Evolutionary conservation across 2,113 vertebrate species (phyloP), one percentile per base, ranked within the genome.

Genomic region (Meriones unguiculatus): DNA sequence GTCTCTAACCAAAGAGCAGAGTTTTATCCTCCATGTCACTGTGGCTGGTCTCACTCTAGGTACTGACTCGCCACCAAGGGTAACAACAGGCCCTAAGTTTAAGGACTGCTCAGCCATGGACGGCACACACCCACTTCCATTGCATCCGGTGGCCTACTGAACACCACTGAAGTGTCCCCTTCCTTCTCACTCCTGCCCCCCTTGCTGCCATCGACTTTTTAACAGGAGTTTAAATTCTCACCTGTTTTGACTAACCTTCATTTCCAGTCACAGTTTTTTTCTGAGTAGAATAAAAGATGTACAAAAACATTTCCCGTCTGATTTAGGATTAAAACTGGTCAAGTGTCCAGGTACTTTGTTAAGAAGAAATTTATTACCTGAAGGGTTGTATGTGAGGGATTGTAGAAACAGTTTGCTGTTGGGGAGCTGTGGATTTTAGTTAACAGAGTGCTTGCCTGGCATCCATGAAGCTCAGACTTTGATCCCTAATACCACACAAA

Each of bases 221-320:
- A 46, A 15, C 0, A 38, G 38, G 14, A 38, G 38, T 41, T 84
- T 62, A 82, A 82, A 65, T 18, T 64, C 72, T 90, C 32, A 30
- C 72, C 89, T 96, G 11, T 87, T 93, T 92, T 67, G 54, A 84
- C 92, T 97, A 89, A 4, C 35, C 82, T 98, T 98, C 35, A 64
- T 86, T 95, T 97, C 72, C 88, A 94, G 59, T 82, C 86, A 82
- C 38, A n/a, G 4, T 28, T 65, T 90, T 96, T 87, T 97, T 90
- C 95, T 97, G 70, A 98, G 97, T 98, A 96, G 97, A 98, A 98
- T 90, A 91, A 98, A 97, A 94, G 96, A 84, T 59, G 0, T 87
- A 54, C 69, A 57, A 87, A 87, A 72, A 54, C 46, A 15, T 50
- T 25, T 65, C 1, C 50, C 67, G 12, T 87, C 67, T 87, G 67